Evolutionary conservation across 1,140 invertebrate genomes (phyloP).

Genomic region (Tigriopus japonicus): DNA sequence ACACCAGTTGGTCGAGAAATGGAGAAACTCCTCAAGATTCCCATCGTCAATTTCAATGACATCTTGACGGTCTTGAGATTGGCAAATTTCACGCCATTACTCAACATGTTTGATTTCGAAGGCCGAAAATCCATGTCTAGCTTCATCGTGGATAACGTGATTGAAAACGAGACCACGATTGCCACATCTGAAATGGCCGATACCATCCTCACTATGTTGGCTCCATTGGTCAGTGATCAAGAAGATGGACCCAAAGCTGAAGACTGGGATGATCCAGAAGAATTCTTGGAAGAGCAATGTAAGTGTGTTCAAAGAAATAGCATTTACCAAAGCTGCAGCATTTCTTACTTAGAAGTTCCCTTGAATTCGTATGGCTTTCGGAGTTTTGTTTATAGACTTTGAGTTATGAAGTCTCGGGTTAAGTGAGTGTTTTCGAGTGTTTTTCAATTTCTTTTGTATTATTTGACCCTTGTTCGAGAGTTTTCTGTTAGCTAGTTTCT

Average conservation of each 20-base stretch:
- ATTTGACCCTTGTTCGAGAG: too few species aligned
- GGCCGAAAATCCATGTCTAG: conserved; percentile 68
- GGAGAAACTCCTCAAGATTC: conserved; percentile 76
- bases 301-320: too few species aligned
- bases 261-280: conserved; percentile 51
- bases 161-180: conserved; percentile 72
- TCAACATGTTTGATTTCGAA: conserved; percentile 62
- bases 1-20: conserved; percentile 75
- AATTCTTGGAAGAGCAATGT: conserved; percentile 88
- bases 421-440: too few species aligned
- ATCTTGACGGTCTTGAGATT: conserved; percentile 55
- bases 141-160: conserved; percentile 65
- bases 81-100: conserved; percentile 59
- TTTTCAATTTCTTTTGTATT: too few species aligned
- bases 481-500: too few species aligned
- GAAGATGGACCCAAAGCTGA: conserved; percentile 43
- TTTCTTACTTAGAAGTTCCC: too few species aligned
- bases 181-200: conserved; percentile 54
- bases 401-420: too few species aligned
- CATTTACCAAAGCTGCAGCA: too few species aligned
- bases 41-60: conserved; percentile 84
- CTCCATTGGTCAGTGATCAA: conserved; percentile 72
- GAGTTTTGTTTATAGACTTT: too few species aligned
- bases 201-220: conserved; percentile 52
- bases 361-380: too few species aligned